Evolutionary conservation across 2,113 vertebrate species (phyloP), one percentile per base, ranked within the genome.

Genomic region (Sinocyclocheilus anophthalmus): DNA sequence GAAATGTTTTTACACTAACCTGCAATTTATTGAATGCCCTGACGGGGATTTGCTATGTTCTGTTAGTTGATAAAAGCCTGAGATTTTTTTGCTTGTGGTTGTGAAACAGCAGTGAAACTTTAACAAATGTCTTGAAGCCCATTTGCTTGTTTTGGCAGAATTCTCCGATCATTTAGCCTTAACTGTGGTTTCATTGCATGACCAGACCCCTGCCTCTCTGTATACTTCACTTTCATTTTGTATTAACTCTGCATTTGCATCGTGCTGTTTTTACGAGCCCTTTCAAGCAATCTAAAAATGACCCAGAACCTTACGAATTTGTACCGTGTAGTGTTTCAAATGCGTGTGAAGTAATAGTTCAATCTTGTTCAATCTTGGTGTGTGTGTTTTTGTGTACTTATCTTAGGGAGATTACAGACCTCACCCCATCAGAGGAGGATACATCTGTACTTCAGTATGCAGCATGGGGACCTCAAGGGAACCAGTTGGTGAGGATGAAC

Each of bases 381-480:
- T 24, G 57, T 70, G 89, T 88, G 82, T 88, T 81, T 83, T 76
- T 78, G 81, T 81, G n/a, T 92, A 69, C 90, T 82, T 91, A 88
- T 94, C 90, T 57, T 89, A 96, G 96, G 88, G 93, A 96, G 50
- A 87, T 94, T 76, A 83, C 89, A 88, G 92, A 93, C 65, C 93
- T 96, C 33, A 90, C 81, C 37, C 92, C 92, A 53, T 90, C 92
- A 0, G 92, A 92, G 81, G 85, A 75, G 67, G 91, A 94, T 48
- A 82, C 85, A 10, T 84, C 92, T 6, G 87, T 20, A 33, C 87
- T 96, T 6, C 95, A 96, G 80, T 95, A 92, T 12, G 95, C 95
- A 22, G 91, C 91, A 37, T 96, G 96, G 96, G 96, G 96, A 37
- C 94, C 95, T 13, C 93, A 93, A 63, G 94, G 94, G 83, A 96